Evolutionary conservation across 2,888 invertebrate genomes (phyloP), one percentile per base, ranked within the genome.

Genomic region (Thereva unica): DNA sequence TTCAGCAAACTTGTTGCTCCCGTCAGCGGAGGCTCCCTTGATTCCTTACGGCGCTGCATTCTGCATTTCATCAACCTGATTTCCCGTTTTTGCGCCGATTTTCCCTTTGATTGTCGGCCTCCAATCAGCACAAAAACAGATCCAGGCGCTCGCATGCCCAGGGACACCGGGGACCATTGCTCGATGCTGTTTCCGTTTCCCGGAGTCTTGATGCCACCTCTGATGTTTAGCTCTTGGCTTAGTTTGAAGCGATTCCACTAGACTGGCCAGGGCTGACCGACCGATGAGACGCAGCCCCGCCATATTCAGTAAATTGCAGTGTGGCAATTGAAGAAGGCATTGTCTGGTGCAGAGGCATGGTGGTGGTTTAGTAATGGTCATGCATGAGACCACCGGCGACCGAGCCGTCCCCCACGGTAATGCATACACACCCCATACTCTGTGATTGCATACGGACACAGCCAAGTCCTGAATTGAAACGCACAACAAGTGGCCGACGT

Each of bases 51-150:
- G 52, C 52, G n/a, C 6, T 52, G 52, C 52, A 52, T 10, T 9
- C 40, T 54, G 54, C 38, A 59, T 47, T 37, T 59, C 59, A 59
- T 59, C 47, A 49, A 49, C 59, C 59, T 49, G 59, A 49, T 59
- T 59, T 12, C 59, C 38, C 9, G 35, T 42, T 56, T 56, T 56
- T 56, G 23, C 42, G 44, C 23, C 7, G n/a, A 10, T 34, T 34
- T 23, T 42, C 8, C 56, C 34, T 34, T 42, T 44, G 44, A 8
- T 44, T 35, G 56, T 9, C 10, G 5, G 10, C 10, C 40, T 40
- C 23, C 23, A 23, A 23, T 23, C 23, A 23, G 23, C 23, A 23
- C 23, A 23, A 23, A 23, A 23, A 23, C 23, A 23, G 23, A 23
- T 23, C 23, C 23, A 23, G 23, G 23, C 23, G 23, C 23, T 23